A percentile compares a stretch with the other conserved stretches of the same genome.
Conservation (phyloP, 2,888 invertebrate species). For the Empis livida region DNA sequence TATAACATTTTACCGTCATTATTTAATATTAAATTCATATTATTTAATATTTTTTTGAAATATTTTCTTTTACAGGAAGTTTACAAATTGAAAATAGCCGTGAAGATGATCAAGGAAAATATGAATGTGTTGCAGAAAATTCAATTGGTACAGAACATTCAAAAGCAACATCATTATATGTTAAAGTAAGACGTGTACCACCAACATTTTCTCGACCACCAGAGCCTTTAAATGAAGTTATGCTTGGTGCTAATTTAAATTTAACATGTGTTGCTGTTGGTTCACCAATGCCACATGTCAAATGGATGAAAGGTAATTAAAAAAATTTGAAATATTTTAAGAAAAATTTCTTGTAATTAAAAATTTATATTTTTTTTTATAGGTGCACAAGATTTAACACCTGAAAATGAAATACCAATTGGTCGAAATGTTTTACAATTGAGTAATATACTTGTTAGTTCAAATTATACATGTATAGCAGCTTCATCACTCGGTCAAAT, state of each 20-base stretch:
- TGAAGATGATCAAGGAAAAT: constrained; percentile 87
- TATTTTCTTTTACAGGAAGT: constrained; percentile 28
- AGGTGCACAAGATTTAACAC: constrained; percentile 70
- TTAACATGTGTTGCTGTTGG: constrained; percentile 95
- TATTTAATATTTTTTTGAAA: too few species aligned
- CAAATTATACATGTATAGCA: constrained; percentile 95
- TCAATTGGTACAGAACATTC: constrained; percentile 87
- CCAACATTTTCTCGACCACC: constrained; percentile 93
- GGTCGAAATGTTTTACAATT: constrained; percentile 79
- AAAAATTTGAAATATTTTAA: neutral
- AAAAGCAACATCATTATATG: constrained; percentile 77
- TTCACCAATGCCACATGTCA: constrained; percentile 95
- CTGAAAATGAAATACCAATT: constrained; percentile 74
- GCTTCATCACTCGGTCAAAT: constrained; percentile 88
- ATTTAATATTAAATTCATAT: neutral
- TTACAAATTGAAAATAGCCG: constrained; percentile 83
- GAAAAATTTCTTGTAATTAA: neutral
- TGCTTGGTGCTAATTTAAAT: constrained; percentile 81
- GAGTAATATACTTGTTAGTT: constrained; percentile 77
- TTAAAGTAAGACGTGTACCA: constrained; percentile 90
- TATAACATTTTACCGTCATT: neutral
- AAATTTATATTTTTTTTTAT: constrained; percentile 1
- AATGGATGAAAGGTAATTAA: constrained; percentile 65
- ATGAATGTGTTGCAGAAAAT: constrained; percentile 93
- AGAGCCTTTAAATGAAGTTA: constrained; percentile 72